Evolutionary conservation across 2,113 vertebrate genomes (phyloP), one percentile per base, ranked within the genome.

Genomic region (Macroglossus sobrinus): DNA sequence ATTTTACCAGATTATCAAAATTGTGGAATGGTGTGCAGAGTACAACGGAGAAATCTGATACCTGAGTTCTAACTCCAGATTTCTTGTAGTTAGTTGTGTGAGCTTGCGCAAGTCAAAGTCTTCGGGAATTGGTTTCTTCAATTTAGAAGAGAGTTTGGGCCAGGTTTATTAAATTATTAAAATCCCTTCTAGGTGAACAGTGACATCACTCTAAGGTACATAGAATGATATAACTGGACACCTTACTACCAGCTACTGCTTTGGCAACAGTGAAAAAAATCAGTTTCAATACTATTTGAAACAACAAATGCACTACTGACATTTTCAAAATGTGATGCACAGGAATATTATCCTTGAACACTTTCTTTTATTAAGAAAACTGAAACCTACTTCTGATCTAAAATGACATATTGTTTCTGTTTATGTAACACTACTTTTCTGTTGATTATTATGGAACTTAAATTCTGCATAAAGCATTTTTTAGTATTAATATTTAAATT

Each of bases 401-500:
- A 94, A 90, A 71, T 84, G 13, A 19, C 11, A 10, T 53, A 45
- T 12, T 19, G 1, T 69, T 82, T 66, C 40, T 95, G 55, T 22
- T 90, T 88, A 87, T 33, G 21, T 16, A 68, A 71, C 21, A 53
- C 33, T n/a, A 84, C 18, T 11, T 18, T 68, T 84, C 91, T 90
- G 24, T 80, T 76, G 11, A 63, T 64, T 93, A 81, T 38, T 95
- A 82, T 59, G 64, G 15, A 91, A 96, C 43, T 76, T 72, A 78
- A 71, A 57, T 86, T 80, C n/a, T 82, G n/a, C 50, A 16, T 87
- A 84, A 50, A 57, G 68, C 76, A 28, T 19, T 53, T 82, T 93
- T 64, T 80, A 64, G 28, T 72, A 76, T 55, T 69, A 92, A 50
- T 84, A 80, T 64, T 93, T 79, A 80, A 75, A 91, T 72, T 87